Percentiles rank a stretch among this genome's conserved stretches.
Evolutionary conservation across 2,113 vertebrate genomes (phyloP).

Genomic region (Aptenodytes patagonicus): DNA sequence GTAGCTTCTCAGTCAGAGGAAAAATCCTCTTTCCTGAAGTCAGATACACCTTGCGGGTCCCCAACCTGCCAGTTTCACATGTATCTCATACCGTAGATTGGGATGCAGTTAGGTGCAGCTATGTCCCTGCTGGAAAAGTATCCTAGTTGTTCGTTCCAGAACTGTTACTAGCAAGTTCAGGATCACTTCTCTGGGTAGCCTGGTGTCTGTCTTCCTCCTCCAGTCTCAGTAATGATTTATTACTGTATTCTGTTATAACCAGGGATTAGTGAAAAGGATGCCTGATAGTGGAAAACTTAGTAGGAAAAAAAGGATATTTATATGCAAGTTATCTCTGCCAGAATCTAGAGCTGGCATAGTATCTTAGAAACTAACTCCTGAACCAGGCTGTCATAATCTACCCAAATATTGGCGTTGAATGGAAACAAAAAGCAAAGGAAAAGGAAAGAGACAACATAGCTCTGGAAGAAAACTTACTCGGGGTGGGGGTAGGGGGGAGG

Average conservation of each 20-base stretch:
- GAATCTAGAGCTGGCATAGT: neutral
- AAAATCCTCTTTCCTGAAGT: neutral
- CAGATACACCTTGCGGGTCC: neutral
- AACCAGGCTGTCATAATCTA: neutral
- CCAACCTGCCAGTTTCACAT: neutral
- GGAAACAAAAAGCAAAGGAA: neutral
- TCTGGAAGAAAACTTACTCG: neutral
- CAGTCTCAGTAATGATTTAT: neutral
- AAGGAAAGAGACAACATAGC: neutral
- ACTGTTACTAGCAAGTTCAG: neutral
- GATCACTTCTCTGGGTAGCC: neutral
- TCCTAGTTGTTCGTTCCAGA: neutral
- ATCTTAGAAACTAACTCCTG: neutral
- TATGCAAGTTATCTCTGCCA: neutral
- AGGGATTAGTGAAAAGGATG: neutral
- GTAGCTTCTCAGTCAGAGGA: neutral
- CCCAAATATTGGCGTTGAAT: neutral
- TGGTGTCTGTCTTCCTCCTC: neutral
- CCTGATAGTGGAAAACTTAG: neutral
- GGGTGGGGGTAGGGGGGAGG: neutral
- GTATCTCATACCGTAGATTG: neutral
- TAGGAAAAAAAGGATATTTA: neutral
- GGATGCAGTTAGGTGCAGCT: neutral
- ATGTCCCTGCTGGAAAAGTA: neutral
- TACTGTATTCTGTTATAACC: neutral